Base-by-base conservation (phyloP, 2,113 vertebrate genomes). In the Sakesphorus luctuosus region DNA sequence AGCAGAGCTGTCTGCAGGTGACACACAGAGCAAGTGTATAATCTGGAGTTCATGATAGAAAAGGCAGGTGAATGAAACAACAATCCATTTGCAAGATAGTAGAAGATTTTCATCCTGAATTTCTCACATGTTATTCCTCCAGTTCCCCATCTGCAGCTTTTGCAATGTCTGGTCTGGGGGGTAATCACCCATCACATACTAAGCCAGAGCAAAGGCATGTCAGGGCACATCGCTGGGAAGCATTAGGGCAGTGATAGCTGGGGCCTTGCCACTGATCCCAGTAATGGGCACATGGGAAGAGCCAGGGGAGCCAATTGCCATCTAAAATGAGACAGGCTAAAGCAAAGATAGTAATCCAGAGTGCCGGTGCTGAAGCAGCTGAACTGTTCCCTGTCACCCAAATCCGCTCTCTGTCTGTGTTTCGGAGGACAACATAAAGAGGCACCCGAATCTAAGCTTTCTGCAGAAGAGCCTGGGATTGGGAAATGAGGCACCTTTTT, bases 1-100 rank as follows among this genome's bases (percentile, higher is more conserved):
- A 95, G 84, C 89, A 94, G 55, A 90, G 87, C 65, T 94, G 93
- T 93, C 87, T 90, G 75, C 46, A 36, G 71, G 68, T 94, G 90
- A 94, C 76, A 81, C 67, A 68, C 7, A 2, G 78, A 87, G 53
- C 69, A 79, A 91, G 40, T 49, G 16, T 81, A 59, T 66, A 82
- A 81, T 53, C 77, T 82, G 62, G 67, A 67, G 29, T 20, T 59
- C 63, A 44, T 7, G 36, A 52, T 18, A 56, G 38, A 14, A 81
- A 90, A 88, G 13, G 31, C 53, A 53, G 53, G 47, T 65, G 71
- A 78, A 89, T 85, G 84, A 86, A 96, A 61, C 74, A 91, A 47
- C 72, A 74, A 50, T 47, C 50, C 18, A 20, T 76, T 90, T 93
- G 26, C 46, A 91, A 47, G n/a, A 11, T 0, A n/a, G 43, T 1